Base-by-base conservation (phyloP, 2,888 invertebrate species). In the Hipparchia semele region DNA sequence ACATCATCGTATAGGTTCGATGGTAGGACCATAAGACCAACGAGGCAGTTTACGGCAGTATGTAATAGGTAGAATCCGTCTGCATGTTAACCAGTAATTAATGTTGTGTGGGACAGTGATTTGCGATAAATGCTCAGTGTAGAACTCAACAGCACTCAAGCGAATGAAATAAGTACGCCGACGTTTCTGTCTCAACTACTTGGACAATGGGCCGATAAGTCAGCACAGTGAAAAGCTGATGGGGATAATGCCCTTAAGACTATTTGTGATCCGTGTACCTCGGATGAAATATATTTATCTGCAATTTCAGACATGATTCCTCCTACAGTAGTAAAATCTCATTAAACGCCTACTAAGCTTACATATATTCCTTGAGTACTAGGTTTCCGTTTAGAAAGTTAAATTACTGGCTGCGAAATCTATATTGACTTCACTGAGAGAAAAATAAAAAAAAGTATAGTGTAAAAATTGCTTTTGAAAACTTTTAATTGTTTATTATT, bases 151-250 rank as follows among this genome's bases (percentile, higher is more conserved):
- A 74, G 73, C 67, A 73, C 64, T 75, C 73, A 69, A 71, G 69
- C 73, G 73, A 69, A 72, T 69, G 67, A 73, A 75, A 71, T 72
- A 73, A 69, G 72, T 70, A 74, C 45, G 67, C 71, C 60, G 69
- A 68, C 72, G 65, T 74, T 68, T 61, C 72, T 72, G 76, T 73
- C 69, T 67, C 68, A 68, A 70, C 68, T 59, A 71, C 73, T 71
- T 46, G 71, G 71, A 77, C 77, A 77, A 77, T 77, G 75, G 75
- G 75, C 70, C 79, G 73, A 79, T 79, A 78, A 79, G 72, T 79
- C 76, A 76, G 70, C 75, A 70, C 71, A 61, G 72, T 74, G 73
- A 75, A 77, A 78, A 74, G 75, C 75, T 76, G 74, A 71, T 70
- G 72, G 67, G 61, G 72, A 67, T 70, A 74, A 68, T 64, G 67